Base-by-base conservation (phyloP, 64 coral and sea anemone species). In the Stichodactyla mertensii region DNA sequence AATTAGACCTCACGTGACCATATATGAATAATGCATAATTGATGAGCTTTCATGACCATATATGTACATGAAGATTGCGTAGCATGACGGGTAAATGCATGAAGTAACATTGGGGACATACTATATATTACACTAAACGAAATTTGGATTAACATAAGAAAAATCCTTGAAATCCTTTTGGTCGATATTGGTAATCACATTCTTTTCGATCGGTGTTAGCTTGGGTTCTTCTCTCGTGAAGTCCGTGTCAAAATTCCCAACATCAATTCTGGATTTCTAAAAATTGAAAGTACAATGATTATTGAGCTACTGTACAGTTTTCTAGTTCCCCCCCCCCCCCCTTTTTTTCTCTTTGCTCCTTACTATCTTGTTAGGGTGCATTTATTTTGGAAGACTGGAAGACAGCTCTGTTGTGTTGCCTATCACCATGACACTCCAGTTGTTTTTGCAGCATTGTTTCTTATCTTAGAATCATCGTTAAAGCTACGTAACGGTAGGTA, bases 141-240 rank as follows among this genome's bases (percentile, higher is more conserved):
- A 97, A 86, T 91, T 79, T 20, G 93, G 80, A 78, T 99, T 99
- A 26, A 95, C 97, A 57, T 92, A 99, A 22, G 93, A 92, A 81
- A 99, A 99, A 28, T 88, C 93, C 82, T 91, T 92, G 56, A 99
- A 99, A 54, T 99, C 97, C 18, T 95, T 90, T 64, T 99, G 97
- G 86, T 99, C 93, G 70, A 99, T 94, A 61, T 94, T 95, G 22
- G 88, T 77, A 19, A 92, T 82, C 36, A 95, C 86, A 24, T 90
- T 92, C 77, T 93, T 94, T 77, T 94, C 97, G 28, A 92, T 90
- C 10, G 93, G 97, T 2, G 97, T 99, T 14, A 99, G 57, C 78
- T 79, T 94, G 0, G 97, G 87, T 28, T 92, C 88, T 74, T 99
- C 97, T 23, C 67, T 87, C 52, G 97, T 99, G 78, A 95, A 99